Evolutionary conservation across 92 coral and sea anemone genomes (phyloP), one percentile per base, ranked within the genome.

Genomic region (Chrysogorgia sp.): DNA sequence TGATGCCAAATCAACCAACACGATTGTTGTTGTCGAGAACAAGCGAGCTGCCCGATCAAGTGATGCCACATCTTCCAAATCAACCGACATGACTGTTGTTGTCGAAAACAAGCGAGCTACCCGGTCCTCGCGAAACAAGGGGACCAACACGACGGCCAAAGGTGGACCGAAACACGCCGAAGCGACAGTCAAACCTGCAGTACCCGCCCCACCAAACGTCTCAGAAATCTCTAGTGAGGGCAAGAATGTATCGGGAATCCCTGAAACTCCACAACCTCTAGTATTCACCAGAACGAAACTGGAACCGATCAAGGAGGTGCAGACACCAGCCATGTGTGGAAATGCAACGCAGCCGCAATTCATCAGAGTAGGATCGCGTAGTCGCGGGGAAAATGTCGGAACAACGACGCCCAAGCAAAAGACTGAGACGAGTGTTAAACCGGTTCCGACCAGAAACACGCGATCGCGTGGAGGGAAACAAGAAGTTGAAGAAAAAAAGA

Each of bases 251-350:
- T 40, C 89, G 33, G 87, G 83, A 53, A 70, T 83, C 15, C 85
- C 74, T 19, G 91, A 83, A 56, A 92, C 97, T 8, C 98, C 98
- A 7, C 88, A 91, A 67, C 92, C 94, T 57, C 12, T 88, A 35
- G 67, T 55, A 19, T 91, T 89, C 80, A 78, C 84, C 60, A 88
- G 88, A 64, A 91, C 97, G 20, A 84, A 68, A 23, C 87, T 93
- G 30, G 98, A 93, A 20, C 80, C 98, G 1, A 93, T 93, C 70
- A 72, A 74, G 33, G 98, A 93, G 70, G 66, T 91, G 14, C 86
- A 82, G 8, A 89, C 98, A 13, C 98, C 98, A 20, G 58, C 76
- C 43, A 74, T 81, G 32, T 77, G 61, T 35, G 63, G 67, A n/a
- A 45, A 45, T 28, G 23, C 89, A 0, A 30, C n/a, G 31, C 50